Evolutionary conservation across 2,888 invertebrate species (phyloP).

Genomic region (Agrotis ipsilon): DNA sequence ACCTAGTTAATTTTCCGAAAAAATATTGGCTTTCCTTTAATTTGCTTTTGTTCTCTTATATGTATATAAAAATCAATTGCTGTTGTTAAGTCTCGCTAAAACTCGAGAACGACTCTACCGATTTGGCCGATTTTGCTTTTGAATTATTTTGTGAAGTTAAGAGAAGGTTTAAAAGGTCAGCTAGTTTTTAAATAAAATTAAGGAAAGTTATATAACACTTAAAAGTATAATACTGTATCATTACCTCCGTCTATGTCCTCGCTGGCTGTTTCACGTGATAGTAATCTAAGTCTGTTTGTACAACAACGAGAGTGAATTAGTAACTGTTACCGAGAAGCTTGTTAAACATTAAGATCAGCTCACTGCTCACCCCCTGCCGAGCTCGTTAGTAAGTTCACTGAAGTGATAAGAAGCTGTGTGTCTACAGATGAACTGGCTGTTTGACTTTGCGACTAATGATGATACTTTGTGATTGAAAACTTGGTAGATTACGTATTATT

Average conservation of each 20-base stretch:
- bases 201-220: too few species aligned
- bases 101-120: too few species aligned
- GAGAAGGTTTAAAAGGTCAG: too few species aligned
- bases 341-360: conserved; percentile 1
- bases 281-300: not conserved
- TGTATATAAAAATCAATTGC: too few species aligned
- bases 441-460: not conserved
- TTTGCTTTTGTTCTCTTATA: too few species aligned
- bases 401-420: not conserved
- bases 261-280: not conserved
- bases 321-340: conserved; percentile 1
- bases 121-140: too few species aligned
- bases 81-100: too few species aligned
- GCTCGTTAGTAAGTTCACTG: not conserved
- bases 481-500: too few species aligned
- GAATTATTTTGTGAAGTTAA: too few species aligned
- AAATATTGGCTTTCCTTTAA: not conserved
- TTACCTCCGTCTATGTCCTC: too few species aligned
- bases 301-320: not conserved
- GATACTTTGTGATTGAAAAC: not conserved
- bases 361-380: not conserved
- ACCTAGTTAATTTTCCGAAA: not conserved
- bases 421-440: not conserved
- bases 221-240: too few species aligned
- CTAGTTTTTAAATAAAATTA: too few species aligned